These are phyloP conservation scores for Thaleichthys pacificus DNA, from an alignment of 2,797 vertebrate genomes.

Conservation along the genomic window DNA sequence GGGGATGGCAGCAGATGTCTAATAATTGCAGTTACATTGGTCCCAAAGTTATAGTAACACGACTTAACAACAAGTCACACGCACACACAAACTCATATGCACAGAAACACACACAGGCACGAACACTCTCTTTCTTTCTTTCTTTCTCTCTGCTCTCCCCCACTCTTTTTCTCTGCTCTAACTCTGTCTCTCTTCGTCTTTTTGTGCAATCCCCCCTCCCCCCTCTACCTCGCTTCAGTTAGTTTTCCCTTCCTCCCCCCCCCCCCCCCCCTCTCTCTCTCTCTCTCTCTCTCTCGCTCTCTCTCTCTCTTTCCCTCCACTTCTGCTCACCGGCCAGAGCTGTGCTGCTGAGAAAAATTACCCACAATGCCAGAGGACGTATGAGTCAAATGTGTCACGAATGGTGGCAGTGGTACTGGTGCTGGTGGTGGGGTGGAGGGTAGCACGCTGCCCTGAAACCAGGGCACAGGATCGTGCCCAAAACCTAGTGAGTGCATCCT, in stretches of 20 bases:
- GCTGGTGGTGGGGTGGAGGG: background rate
- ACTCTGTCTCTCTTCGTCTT: background rate
- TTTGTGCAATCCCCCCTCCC: background rate
- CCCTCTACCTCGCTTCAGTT: background rate
- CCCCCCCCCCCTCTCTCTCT: background rate
- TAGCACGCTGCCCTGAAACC: background rate
- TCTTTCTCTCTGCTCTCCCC: too few relatives aligned
- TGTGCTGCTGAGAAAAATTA: conserved; percentile 5
- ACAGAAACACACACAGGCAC: background rate
- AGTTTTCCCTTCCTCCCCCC: background rate
- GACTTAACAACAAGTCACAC: background rate
- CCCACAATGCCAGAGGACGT: background rate
- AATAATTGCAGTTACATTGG: conserved; percentile 53
- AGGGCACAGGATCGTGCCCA: background rate
- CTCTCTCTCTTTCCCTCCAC: too few relatives aligned
- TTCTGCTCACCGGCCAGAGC: background rate
- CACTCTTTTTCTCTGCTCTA: background rate
- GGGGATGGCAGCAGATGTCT: conserved; percentile 67
- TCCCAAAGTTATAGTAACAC: conserved; percentile 46
- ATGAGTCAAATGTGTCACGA: background rate
- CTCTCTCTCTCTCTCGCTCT: too few relatives aligned
- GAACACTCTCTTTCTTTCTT: background rate
- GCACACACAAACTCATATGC: conserved; percentile 19
- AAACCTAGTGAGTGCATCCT: background rate
- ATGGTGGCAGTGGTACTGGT: background rate